Base-by-base conservation (phyloP, 2,888 invertebrate genomes). In the Dryocosmus kuriphilus region DNA sequence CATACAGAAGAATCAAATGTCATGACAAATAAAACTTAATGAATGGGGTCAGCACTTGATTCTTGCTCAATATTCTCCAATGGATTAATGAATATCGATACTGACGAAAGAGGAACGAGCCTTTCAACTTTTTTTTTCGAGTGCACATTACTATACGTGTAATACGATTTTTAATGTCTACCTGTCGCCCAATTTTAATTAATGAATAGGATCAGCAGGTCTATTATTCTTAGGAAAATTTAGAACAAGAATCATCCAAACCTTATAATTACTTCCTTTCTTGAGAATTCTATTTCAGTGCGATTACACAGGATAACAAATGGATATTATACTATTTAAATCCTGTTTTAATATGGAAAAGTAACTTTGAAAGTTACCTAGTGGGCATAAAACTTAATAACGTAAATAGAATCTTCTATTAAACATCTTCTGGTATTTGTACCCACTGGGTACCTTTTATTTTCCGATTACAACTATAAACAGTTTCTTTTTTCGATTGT, bases 11-110 rank as follows among this genome's bases (percentile, higher is more conserved):
- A 71, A 71, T 71, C 71, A 51, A 71, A 71, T 71, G 51, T 71
- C 46, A 71, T 71, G 71, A 46, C 51, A 71, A 71, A 71, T 71
- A 71, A 71, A 51, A 51, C 71, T 51, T 71, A 71, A 71, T 71
- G 71, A 71, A 71, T 51, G 51, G 32, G 71, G 71, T 71, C 71
- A 32, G 27, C 71, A 51, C 30, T 22, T 22, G 30, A n/a, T 35
- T n/a, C n/a, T 71, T 71, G 51, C 32, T 30, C 27, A 71, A 71
- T 51, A 19, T n/a, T n/a, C 51, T 51, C 14, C 27, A 60, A 27
- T 60, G 19, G 46, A 46, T 67, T 27, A 46, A 41, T 71, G 30
- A 71, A n/a, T 71, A 51, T 30, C 30, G 51, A 71, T 51, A 60
- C 27, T 27, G 27, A 60, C 5, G 27, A 60, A 27, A 24, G 60